phyloP scores from a whole-genome alignment of 2,888 invertebrate genomes.

The Harpalus rubripes region DNA sequence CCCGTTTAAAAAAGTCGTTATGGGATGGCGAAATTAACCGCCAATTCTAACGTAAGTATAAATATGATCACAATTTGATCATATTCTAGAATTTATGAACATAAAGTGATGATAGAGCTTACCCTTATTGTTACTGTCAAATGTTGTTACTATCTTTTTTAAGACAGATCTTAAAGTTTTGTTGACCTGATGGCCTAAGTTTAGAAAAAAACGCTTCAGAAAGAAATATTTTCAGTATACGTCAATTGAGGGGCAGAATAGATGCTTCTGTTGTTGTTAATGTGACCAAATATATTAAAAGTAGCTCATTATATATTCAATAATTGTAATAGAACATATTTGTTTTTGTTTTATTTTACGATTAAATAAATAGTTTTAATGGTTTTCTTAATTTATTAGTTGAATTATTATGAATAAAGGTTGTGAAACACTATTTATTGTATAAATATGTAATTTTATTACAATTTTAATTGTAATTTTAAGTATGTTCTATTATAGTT shows the following conservation, averaged over 20 bases:
- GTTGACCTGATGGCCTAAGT: too few species aligned
- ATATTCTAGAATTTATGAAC: not conserved
- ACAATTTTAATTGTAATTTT: not conserved
- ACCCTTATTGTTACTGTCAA: not conserved
- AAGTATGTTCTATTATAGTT: not conserved
- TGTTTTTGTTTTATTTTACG: not conserved
- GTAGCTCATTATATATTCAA: not conserved
- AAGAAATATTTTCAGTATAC: not conserved
- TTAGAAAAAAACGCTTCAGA: not conserved
- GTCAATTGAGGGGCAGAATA: not conserved
- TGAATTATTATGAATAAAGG: not conserved
- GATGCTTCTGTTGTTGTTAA: not conserved
- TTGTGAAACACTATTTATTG: not conserved
- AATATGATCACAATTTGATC: not conserved
- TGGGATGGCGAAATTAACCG: conserved; percentile 82
- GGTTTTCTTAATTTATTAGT: not conserved
- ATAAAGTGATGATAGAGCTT: not conserved
- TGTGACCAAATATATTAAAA: not conserved
- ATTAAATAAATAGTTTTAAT: not conserved
- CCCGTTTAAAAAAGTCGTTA: conserved; percentile 88
- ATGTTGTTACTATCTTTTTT: not conserved
- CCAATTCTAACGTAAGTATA: conserved; percentile 20
- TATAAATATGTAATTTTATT: not conserved
- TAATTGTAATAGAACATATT: not conserved
- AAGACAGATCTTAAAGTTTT: too few species aligned